These are phyloP conservation scores for Columba janthina DNA, from an alignment of 2,113 vertebrate species.

Conservation along the genomic window DNA sequence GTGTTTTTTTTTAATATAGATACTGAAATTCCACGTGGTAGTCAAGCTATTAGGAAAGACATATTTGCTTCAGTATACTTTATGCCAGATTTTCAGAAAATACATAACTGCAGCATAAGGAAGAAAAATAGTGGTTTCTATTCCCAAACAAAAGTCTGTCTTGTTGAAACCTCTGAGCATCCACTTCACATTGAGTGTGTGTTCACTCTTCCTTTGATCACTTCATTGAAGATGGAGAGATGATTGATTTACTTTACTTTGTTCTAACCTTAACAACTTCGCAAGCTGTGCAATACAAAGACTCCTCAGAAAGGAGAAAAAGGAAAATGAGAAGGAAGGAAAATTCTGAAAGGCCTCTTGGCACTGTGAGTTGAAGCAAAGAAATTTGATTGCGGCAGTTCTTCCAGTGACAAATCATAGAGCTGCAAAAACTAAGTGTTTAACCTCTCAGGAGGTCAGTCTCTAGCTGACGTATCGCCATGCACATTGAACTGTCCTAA, in stretches of 20 bases:
- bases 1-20: neutral
- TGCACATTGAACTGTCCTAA: neutral
- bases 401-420: neutral
- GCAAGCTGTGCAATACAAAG: neutral
- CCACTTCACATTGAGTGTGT: neutral
- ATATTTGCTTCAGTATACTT: neutral
- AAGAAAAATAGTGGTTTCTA: neutral
- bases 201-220: slow-evolving; percentile 7
- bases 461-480: neutral
- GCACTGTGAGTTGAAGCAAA: neutral
- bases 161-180: neutral
- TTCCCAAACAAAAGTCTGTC: neutral
- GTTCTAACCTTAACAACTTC: neutral
- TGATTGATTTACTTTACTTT: neutral
- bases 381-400: neutral
- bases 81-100: neutral
- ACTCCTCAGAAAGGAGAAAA: neutral
- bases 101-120: neutral
- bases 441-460: neutral
- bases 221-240: slow-evolving; percentile 17
- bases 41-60: neutral
- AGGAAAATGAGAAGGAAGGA: neutral
- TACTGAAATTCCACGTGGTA: neutral
- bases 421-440: neutral
- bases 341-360: neutral